Percentiles rank a stretch among this genome's conserved stretches.
These are phyloP conservation scores for Zygothrica quintamaculata DNA, from an alignment of 2,888 invertebrate genomes.

Conservation along the genomic window DNA sequence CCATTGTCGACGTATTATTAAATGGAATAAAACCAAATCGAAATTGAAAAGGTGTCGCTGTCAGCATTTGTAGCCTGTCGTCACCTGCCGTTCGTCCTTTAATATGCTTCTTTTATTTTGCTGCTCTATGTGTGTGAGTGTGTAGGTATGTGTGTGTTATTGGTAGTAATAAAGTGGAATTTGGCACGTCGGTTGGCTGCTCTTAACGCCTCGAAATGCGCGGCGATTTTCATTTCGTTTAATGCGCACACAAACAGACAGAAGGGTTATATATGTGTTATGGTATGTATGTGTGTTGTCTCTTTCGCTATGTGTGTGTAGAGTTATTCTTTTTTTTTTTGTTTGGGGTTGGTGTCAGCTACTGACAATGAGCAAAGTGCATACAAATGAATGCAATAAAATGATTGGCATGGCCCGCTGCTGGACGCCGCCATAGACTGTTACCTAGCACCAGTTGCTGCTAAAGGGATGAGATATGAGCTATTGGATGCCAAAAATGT, in stretches of 20 bases:
- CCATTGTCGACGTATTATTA: slow-evolving; percentile 52
- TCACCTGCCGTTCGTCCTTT: slow-evolving; percentile 20
- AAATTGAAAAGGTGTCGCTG: slow-evolving; percentile 77
- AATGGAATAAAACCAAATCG: slow-evolving; percentile 76
- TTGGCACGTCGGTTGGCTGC: slow-evolving; percentile 71
- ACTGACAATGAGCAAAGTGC: slow-evolving; percentile 75
- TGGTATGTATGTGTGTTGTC: too few species aligned
- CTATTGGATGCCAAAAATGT: too few species aligned
- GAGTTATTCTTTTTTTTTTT: too few species aligned
- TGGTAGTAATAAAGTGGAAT: slow-evolving; percentile 73
- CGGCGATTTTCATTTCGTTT: slow-evolving; percentile 74
- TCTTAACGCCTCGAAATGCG: slow-evolving; percentile 66
- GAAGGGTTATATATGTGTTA: slow-evolving; percentile 12
- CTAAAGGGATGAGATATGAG: neutral
- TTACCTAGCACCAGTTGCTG: slow-evolving; percentile 7
- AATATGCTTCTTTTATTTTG: slow-evolving; percentile 9
- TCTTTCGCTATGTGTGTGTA: too few species aligned
- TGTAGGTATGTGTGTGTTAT: slow-evolving; percentile 13
- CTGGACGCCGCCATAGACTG: slow-evolving; percentile 35
- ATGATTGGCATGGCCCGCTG: slow-evolving; percentile 74
- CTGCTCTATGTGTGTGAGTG: too few species aligned
- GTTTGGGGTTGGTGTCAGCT: slow-evolving; percentile 6
- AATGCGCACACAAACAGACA: slow-evolving; percentile 64
- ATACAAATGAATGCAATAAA: slow-evolving; percentile 78
- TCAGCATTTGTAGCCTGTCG: slow-evolving; percentile 34